phyloP scores from a whole-genome alignment of 2,113 vertebrate species.

The Dromiciops gliroides region DNA sequence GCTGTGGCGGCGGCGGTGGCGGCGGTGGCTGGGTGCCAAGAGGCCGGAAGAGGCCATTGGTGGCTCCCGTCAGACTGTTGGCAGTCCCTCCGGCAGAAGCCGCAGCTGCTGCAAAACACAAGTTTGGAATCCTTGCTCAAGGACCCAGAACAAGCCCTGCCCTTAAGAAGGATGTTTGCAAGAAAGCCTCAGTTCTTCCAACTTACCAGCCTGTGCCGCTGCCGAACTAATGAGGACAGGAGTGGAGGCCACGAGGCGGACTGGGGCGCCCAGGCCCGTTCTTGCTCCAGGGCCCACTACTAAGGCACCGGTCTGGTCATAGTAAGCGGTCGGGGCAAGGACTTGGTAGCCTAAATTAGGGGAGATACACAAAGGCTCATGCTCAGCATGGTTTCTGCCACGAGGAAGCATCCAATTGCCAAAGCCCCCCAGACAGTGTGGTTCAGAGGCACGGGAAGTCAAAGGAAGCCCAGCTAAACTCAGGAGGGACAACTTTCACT shows the following conservation, averaged over 20 bases:
- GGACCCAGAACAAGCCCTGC: conserved; percentile 10
- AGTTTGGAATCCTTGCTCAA: conserved; percentile 59
- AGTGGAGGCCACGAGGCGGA: conserved; percentile 94
- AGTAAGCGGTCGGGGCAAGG: conserved; percentile 95
- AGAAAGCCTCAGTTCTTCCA: neutral
- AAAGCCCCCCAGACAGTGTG: neutral
- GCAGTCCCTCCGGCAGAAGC: conserved; percentile 94
- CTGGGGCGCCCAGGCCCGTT: conserved; percentile 92
- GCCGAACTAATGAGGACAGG: conserved; percentile 96
- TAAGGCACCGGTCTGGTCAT: conserved; percentile 95
- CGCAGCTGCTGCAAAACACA: conserved; percentile 88
- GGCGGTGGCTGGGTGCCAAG: conserved; percentile 87
- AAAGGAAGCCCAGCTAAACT: neutral
- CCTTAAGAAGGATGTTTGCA: neutral
- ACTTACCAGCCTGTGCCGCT: conserved; percentile 94
- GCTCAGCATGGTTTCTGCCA: neutral
- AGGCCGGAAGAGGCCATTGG: conserved; percentile 94
- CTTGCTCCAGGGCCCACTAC: conserved; percentile 96
- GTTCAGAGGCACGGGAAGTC: neutral
- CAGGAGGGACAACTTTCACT: neutral
- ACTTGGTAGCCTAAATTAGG: conserved; percentile 94
- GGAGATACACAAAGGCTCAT: neutral
- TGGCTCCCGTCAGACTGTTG: conserved; percentile 92
- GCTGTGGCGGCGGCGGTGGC: conserved; percentile 80
- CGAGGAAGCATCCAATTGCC: neutral